phyloP scores from a whole-genome alignment of 92 coral and sea anemone species.

The Siderastrea siderea region DNA sequence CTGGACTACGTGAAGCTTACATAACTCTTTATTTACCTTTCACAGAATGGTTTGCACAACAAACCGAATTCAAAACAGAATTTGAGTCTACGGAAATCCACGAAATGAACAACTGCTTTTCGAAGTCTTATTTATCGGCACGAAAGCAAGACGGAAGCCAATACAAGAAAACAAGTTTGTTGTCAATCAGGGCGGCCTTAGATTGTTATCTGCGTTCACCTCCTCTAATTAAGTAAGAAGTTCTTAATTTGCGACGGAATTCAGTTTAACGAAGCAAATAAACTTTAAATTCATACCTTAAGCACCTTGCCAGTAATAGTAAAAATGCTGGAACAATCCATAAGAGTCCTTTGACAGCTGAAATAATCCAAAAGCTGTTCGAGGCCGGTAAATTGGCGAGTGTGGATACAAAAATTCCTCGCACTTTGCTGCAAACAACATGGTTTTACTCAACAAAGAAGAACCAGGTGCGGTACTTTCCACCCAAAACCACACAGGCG shows the following conservation, averaged over 20 bases:
- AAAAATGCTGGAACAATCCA: slow-evolving; percentile 41
- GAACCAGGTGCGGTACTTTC: background rate
- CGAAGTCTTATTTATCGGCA: slow-evolving; percentile 8
- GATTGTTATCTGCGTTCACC: background rate
- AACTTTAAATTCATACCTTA: slow-evolving; percentile 31
- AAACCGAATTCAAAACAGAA: background rate
- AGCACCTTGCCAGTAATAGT: slow-evolving; percentile 35
- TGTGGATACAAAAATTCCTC: background rate
- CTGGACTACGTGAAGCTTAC: background rate
- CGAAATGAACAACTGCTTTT: slow-evolving; percentile 3
- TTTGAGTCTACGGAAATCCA: background rate
- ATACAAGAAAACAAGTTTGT: too few relatives aligned
- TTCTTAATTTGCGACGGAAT: slow-evolving; percentile 5
- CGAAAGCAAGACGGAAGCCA: background rate
- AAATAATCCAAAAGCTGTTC: slow-evolving; percentile 45
- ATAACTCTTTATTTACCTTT: background rate
- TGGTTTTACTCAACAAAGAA: background rate
- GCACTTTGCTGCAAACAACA: background rate
- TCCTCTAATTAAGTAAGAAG: background rate
- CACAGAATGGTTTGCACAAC: background rate
- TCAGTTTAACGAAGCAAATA: background rate
- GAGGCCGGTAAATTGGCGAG: slow-evolving; percentile 27
- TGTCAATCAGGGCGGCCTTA: too few relatives aligned
- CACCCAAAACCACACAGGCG: background rate
- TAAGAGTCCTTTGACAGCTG: slow-evolving; percentile 6